Conservation (phyloP, 2,113 vertebrate genomes). For the Thinocorus orbignyianus region DNA sequence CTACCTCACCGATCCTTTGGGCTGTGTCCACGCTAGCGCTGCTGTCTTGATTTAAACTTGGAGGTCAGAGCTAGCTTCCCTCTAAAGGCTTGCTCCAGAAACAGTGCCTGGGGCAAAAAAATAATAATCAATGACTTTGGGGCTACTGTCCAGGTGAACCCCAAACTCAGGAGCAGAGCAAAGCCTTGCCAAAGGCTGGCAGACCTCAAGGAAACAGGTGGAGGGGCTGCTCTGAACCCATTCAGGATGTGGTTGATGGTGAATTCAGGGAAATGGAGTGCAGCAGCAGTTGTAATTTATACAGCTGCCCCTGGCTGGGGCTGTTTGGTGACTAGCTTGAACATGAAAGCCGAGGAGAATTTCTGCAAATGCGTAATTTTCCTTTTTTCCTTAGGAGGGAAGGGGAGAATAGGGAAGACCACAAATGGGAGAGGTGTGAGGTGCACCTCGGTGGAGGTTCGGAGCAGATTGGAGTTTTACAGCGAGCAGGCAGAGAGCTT, state of each 20-base stretch:
- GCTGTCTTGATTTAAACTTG: no score
- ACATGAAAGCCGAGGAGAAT: not conserved
- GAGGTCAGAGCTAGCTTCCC: not conserved
- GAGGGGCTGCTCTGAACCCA: not conserved
- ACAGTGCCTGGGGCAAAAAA: not conserved
- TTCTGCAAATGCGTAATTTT: not conserved
- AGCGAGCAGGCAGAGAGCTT: not conserved
- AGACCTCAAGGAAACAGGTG: not conserved
- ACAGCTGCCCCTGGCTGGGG: not conserved
- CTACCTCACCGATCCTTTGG: not conserved
- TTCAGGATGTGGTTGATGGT: fast-evolving
- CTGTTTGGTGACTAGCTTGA: not conserved
- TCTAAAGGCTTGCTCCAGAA: no score
- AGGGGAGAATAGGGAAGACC: not conserved
- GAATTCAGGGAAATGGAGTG: not conserved
- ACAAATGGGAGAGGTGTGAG: not conserved
- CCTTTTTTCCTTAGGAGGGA: not conserved
- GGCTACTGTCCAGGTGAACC: not conserved
- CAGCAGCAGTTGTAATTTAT: not conserved
- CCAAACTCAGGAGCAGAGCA: not conserved
- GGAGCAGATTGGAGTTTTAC: not conserved
- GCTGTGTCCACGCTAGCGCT: not conserved
- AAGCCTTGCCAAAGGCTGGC: not conserved
- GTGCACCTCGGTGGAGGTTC: fast-evolving
- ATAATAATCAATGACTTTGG: not conserved